Percentiles rank a stretch among this genome's conserved stretches.
Evolutionary conservation across 2,888 invertebrate species (phyloP).

Genomic region (Disparrhopalites patrizii): DNA sequence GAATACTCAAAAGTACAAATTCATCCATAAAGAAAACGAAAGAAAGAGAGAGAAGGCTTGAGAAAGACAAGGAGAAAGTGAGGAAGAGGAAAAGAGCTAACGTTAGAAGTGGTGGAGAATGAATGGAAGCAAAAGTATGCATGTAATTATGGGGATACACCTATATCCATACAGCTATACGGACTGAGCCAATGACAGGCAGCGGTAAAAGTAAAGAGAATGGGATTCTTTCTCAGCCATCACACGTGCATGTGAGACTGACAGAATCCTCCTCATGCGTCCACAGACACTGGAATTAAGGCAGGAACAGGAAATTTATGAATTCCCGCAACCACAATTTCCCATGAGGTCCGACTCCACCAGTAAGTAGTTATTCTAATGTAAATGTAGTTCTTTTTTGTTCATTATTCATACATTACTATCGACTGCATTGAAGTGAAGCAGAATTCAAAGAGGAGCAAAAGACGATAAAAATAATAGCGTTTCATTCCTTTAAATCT

Average conservation of each 20-base stretch:
- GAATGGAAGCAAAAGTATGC: too few species aligned
- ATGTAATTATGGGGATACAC: too few species aligned
- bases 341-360: background rate
- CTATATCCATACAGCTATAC: too few species aligned
- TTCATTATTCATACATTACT: too few species aligned
- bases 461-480: too few species aligned
- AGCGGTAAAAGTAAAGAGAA: too few species aligned
- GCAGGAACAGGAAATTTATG: background rate
- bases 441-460: background rate
- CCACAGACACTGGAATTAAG: background rate
- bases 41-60: background rate
- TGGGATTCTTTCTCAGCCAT: background rate
- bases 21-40: too few species aligned
- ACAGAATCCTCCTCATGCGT: constrained; percentile 11
- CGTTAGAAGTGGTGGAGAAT: background rate
- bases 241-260: background rate
- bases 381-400: too few species aligned
- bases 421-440: background rate
- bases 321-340: background rate
- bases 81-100: background rate
- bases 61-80: background rate
- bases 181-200: too few species aligned
- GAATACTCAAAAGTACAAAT: too few species aligned
- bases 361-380: background rate
- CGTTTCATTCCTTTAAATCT: too few species aligned